Evolutionary conservation across 2,888 invertebrate species (phyloP).

Genomic region (Caenorhabditis plicata): DNA sequence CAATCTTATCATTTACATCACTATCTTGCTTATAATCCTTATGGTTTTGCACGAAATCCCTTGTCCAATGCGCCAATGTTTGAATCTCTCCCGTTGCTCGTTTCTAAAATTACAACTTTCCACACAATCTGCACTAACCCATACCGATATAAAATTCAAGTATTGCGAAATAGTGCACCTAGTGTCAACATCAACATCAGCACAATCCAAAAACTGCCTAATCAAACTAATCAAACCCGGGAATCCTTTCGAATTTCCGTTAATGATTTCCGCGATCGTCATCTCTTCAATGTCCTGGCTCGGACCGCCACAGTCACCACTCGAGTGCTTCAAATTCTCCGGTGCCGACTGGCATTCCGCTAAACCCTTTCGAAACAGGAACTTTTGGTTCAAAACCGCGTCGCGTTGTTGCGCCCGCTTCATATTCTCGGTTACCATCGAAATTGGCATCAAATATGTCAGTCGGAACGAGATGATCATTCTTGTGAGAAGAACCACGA

Average conservation of each 20-base stretch:
- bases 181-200: constrained; percentile 97
- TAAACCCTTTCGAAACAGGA: constrained; percentile 77
- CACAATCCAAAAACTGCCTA: constrained; percentile 86
- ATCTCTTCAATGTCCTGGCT: constrained; percentile 72
- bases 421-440: constrained; percentile 80
- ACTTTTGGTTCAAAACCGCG: constrained; percentile 81
- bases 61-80: constrained; percentile 92
- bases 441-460: constrained; percentile 91
- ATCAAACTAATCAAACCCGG: constrained; percentile 92
- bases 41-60: constrained; percentile 84
- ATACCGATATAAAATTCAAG: constrained; percentile 72
- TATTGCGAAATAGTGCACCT: constrained; percentile 94
- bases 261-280: constrained; percentile 94
- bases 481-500: constrained; percentile 90
- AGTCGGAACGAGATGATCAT: constrained; percentile 94
- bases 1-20: constrained; percentile 81
- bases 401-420: constrained; percentile 86
- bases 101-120: constrained; percentile 69
- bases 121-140: not conserved
- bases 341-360: constrained; percentile 61
- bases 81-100: constrained; percentile 79
- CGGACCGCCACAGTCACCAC: constrained; percentile 44
- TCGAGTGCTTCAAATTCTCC: constrained; percentile 47
- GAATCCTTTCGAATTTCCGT: constrained; percentile 86
- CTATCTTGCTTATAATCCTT: constrained; percentile 79